Percentiles rank a stretch among this genome's conserved stretches.
These are phyloP conservation scores for Alces alces DNA, from an alignment of 2,113 vertebrate species.

Conservation along the genomic window DNA sequence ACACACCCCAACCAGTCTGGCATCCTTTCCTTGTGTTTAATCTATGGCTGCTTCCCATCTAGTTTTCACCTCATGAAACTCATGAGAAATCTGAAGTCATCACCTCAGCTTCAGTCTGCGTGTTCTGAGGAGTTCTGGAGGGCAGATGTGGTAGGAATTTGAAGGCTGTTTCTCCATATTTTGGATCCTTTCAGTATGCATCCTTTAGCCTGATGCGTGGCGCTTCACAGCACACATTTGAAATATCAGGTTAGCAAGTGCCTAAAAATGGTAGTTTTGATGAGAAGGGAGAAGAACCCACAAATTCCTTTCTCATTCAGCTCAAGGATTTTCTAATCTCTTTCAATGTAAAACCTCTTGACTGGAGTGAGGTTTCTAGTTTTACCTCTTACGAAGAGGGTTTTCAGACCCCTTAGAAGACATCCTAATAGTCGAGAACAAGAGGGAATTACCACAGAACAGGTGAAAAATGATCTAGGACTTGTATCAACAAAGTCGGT, in stretches of 20 bases:
- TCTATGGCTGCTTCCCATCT: constrained; percentile 3
- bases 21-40: constrained; percentile 38
- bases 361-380: background rate
- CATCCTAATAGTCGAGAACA: background rate
- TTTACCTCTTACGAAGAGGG: background rate
- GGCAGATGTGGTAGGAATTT: constrained; percentile 31
- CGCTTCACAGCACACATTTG: background rate
- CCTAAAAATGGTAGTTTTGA: background rate
- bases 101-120: constrained; percentile 17
- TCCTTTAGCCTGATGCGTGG: background rate
- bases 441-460: background rate
- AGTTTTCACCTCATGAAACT: constrained; percentile 40
- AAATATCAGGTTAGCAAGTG: background rate
- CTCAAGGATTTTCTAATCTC: background rate
- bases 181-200: background rate
- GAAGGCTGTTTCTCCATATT: background rate
- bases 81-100: background rate
- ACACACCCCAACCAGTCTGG: background rate
- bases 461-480: background rate
- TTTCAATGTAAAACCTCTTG: background rate
- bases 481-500: background rate
- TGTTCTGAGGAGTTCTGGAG: background rate
- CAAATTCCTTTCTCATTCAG: background rate
- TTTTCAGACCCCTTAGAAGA: background rate
- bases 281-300: background rate